A percentile compares a stretch with the other conserved stretches of the same genome.
Conservation (phyloP, 2,888 invertebrate genomes). For the Lithophane leautieri region DNA sequence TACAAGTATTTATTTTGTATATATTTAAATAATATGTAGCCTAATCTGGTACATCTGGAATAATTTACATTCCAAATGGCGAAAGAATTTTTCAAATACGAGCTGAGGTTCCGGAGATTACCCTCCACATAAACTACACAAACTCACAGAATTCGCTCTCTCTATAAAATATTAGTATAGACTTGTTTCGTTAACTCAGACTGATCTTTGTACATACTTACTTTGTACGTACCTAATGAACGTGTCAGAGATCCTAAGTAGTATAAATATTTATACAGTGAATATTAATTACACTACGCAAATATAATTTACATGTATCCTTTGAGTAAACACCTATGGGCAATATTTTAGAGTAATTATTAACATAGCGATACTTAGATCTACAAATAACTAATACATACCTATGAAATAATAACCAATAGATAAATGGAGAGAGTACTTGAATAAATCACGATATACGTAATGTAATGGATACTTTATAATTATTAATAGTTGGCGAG, state of each 20-base stretch:
- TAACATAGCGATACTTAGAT: slow-evolving; percentile 8
- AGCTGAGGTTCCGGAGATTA: too few relatives aligned
- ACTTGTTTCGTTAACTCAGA: slow-evolving; percentile 21
- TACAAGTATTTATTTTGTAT: too few relatives aligned
- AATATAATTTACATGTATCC: slow-evolving; percentile 18
- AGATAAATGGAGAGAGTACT: not conserved
- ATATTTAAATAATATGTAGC: too few relatives aligned
- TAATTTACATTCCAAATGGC: too few relatives aligned
- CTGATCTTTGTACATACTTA: not conserved
- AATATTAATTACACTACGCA: slow-evolving; percentile 6
- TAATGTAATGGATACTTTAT: not conserved
- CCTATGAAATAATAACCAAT: not conserved
- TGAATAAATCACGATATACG: not conserved
- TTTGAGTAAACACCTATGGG: slow-evolving; percentile 3
- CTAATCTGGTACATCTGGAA: too few relatives aligned
- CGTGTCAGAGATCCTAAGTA: not conserved
- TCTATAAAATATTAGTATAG: too few relatives aligned
- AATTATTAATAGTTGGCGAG: not conserved
- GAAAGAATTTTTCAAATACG: too few relatives aligned
- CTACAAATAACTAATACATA: not conserved
- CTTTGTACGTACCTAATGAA: not conserved
- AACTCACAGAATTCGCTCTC: too few relatives aligned
- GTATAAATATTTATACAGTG: not conserved
- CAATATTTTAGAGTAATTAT: slow-evolving; percentile 16
- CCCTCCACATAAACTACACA: too few relatives aligned